Percentiles rank a stretch among this genome's conserved stretches.
Conservation (phyloP, 2,888 invertebrate genomes). For the Agelastica alni region DNA sequence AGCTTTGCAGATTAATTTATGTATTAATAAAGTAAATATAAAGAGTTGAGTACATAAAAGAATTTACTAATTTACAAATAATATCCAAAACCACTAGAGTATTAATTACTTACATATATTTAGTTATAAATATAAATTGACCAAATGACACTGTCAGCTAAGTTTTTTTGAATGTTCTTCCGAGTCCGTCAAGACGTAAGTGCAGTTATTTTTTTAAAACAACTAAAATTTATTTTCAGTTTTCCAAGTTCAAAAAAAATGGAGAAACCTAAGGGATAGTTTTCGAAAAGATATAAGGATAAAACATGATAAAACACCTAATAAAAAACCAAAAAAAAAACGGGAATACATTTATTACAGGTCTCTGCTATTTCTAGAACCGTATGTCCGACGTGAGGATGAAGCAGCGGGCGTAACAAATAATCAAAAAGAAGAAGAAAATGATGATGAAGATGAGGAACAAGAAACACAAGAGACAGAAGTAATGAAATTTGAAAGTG, state of each 20-base stretch:
- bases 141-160: no score
- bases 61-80: no score
- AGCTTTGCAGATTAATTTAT: no score
- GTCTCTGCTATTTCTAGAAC: slow-evolving; percentile 9
- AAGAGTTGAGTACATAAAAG: no score
- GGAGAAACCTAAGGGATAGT: slow-evolving; percentile 15
- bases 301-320: neutral
- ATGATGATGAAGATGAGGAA: neutral
- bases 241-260: slow-evolving; percentile 4
- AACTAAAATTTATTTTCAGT: slow-evolving; percentile 1
- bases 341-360: slow-evolving; percentile 14
- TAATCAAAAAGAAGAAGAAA: neutral
- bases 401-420: neutral
- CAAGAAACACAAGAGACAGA: neutral
- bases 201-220: neutral
- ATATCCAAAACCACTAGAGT: no score
- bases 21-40: no score
- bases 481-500: slow-evolving; percentile 4
- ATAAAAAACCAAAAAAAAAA: slow-evolving; percentile 1
- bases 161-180: no score
- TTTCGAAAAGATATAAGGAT: slow-evolving; percentile 11
- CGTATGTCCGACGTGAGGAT: neutral
- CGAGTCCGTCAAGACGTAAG: no score
- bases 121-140: no score
- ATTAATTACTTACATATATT: no score